Evolutionary conservation across 1,140 invertebrate genomes (phyloP), one percentile per base, ranked within the genome.

Genomic region (Heliconius hermathena): DNA sequence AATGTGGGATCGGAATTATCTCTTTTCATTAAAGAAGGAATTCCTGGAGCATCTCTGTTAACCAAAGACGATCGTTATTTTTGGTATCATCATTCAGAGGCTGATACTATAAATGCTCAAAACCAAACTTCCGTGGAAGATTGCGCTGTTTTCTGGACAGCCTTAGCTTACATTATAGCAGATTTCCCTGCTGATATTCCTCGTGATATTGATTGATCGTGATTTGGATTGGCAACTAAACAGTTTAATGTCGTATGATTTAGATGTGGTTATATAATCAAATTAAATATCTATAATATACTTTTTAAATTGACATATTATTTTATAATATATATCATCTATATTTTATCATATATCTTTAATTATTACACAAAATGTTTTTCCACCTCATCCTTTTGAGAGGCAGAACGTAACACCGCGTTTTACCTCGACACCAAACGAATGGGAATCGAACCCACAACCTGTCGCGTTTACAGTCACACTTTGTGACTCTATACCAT

Each of bases 21-120:
- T 6, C 82, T 95, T 2, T 97, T 97, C 95, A 88, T 96, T 18
- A 73, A 94, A 2, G 88, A 95, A 66, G 96, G 97, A 18, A 95
- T 98, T 20, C 97, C 97, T 2, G 96, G 96, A n/a, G 96, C 95
- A 1, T 95, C 95, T 71, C 91, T 98, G 1, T 91, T 96, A 73
- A 97, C 96, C 84, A 88, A 95, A 77, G 96, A 97, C 87, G 95
- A 96, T 26, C 95, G 95, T 81, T 98, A 98, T 87, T 98, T 97
- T 88, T 97, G 96, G 95, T 98, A 95, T 89, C 97, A 98, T 90
- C 97, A 98, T 87, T 95, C 96, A 1, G 93, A 96, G 76, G 97
- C 96, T 20, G 97, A 98, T 88, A 97, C 96, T 0, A 96, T 98
- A 95, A 94, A 95, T 36, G 96, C 97, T 0, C 95, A 97, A 88